Evolutionary conservation across 2,797 vertebrate genomes (phyloP).

Genomic region (Geotrypetes seraphini): DNA sequence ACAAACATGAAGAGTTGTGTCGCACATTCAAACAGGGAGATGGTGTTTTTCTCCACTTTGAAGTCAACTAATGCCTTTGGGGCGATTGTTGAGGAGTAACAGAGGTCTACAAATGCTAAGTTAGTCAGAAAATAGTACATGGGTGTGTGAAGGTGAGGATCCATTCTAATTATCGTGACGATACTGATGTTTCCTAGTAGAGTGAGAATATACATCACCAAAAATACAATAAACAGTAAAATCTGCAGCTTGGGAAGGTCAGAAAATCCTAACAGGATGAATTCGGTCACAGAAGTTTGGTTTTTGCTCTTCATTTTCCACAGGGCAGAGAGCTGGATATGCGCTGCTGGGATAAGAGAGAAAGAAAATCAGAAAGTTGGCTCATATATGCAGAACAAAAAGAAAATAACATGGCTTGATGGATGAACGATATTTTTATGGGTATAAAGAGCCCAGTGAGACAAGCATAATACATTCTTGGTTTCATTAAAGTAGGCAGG

Average conservation of each 20-base stretch:
- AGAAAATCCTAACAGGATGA: constrained; percentile 2
- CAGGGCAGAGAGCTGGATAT: too few relatives aligned
- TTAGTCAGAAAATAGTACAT: constrained; percentile 5
- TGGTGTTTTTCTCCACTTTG: neutral
- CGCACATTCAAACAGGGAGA: neutral
- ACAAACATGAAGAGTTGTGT: constrained; percentile 1
- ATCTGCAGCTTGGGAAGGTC: neutral
- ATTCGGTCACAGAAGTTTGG: too few relatives aligned
- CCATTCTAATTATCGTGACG: neutral
- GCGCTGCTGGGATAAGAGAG: too few relatives aligned
- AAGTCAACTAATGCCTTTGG: constrained; percentile 4
- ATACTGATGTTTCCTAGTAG: constrained; percentile 1
- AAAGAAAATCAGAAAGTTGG: too few relatives aligned
- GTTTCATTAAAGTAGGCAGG: too few relatives aligned
- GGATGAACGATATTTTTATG: too few relatives aligned
- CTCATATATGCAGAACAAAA: too few relatives aligned
- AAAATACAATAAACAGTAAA: neutral
- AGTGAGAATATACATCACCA: neutral
- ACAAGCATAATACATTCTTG: too few relatives aligned
- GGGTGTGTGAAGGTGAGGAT: neutral
- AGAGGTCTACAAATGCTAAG: constrained; percentile 1
- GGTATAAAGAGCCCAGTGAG: too few relatives aligned
- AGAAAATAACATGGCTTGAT: too few relatives aligned
- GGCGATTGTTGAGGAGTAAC: neutral
- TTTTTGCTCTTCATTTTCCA: too few relatives aligned